phyloP scores from a whole-genome alignment of 1,140 invertebrate species.

The Meloidogyne hapla region DNA sequence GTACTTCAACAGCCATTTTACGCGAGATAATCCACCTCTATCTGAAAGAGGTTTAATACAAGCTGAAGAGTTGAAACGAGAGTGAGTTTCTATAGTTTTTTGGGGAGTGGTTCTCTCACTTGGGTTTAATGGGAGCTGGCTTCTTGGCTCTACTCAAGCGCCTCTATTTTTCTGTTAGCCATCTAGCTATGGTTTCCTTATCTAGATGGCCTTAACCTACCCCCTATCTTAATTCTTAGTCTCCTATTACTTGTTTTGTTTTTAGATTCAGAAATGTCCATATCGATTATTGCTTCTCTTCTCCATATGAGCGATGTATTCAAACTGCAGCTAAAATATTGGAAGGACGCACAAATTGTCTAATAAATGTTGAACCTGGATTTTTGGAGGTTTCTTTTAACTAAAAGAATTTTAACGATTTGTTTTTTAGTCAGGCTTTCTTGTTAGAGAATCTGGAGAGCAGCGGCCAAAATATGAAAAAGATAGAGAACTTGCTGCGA shows the following conservation, averaged over 20 bases:
- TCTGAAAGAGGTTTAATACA: slow-evolving; percentile 15
- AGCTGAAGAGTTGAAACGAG: slow-evolving; percentile 8
- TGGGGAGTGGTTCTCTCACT: background rate
- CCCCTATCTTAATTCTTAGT: no score
- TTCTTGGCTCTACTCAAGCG: no score
- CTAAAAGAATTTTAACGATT: background rate
- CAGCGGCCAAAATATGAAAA: background rate
- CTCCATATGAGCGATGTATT: slow-evolving; percentile 18
- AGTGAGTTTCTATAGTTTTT: background rate
- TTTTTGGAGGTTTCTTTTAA: slow-evolving; percentile 14
- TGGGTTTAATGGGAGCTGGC: no score
- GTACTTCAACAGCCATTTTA: slow-evolving; percentile 29
- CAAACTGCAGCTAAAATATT: slow-evolving; percentile 23
- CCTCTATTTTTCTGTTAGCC: no score
- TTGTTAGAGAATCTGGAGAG: background rate
- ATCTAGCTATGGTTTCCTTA: no score
- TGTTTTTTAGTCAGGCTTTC: background rate
- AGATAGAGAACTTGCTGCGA: background rate
- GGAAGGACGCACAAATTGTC: slow-evolving; percentile 1
- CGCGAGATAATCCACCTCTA: slow-evolving; percentile 22
- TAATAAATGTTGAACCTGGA: slow-evolving; percentile 24
- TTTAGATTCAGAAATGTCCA: slow-evolving; percentile 16
- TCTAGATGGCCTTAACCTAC: no score
- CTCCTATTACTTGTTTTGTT: background rate
- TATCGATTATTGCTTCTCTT: slow-evolving; percentile 25